Conservation (phyloP, 2,797 vertebrate species). For the Apodemus agrarius region DNA sequence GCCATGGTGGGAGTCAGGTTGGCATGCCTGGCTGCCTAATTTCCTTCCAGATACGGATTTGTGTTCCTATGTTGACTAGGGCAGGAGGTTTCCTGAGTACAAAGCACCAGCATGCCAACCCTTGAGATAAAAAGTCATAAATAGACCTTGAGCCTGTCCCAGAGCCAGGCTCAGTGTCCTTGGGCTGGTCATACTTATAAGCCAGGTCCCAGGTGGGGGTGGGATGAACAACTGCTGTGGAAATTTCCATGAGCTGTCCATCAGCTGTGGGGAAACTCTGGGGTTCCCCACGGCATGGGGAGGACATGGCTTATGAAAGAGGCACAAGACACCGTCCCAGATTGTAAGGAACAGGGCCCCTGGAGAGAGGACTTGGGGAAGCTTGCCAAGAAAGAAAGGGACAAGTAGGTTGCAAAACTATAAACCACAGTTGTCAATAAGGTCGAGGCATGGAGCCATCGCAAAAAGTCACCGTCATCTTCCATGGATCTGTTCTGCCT, state of each 20-base stretch:
- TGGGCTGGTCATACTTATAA: conserved; percentile 38
- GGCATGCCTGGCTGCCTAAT: not conserved
- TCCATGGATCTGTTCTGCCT: not conserved
- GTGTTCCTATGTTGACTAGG: conserved; percentile 4
- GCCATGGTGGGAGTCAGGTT: not conserved
- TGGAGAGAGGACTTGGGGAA: not conserved
- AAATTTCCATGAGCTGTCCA: conserved; percentile 70
- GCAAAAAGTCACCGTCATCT: not conserved
- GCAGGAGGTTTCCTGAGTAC: conserved; percentile 48
- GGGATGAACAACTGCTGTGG: conserved; percentile 67
- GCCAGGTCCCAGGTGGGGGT: conserved; percentile 33
- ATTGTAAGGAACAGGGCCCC: not conserved
- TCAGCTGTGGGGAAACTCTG: not conserved
- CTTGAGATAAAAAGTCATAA: conserved; percentile 80
- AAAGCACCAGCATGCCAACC: conserved; percentile 53
- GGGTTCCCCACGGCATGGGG: not conserved
- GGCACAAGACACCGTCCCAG: not conserved
- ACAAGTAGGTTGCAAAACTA: conserved; percentile 41
- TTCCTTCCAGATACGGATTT: not conserved
- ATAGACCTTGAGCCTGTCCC: conserved; percentile 72
- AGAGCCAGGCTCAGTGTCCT: conserved; percentile 76
- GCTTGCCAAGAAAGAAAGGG: conserved; percentile 51
- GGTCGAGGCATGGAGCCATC: conserved; percentile 16
- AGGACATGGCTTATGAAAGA: conserved; percentile 56
- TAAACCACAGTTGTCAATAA: conserved; percentile 44